These are phyloP conservation scores for Neomonachus schauinslandi DNA, from an alignment of 2,113 vertebrate species.

Conservation along the genomic window DNA sequence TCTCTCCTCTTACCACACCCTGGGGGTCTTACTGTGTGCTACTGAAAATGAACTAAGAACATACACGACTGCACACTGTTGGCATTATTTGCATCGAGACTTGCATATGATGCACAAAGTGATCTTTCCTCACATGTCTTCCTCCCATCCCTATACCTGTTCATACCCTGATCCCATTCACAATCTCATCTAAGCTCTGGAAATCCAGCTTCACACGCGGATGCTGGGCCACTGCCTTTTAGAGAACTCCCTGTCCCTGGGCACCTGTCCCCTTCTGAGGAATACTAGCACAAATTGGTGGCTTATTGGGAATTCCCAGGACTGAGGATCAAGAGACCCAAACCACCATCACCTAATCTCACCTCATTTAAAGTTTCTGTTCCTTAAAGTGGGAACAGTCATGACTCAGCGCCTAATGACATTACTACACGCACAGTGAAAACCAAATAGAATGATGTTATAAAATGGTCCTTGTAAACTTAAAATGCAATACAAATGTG, in stretches of 20 bases:
- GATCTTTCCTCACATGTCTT: neutral
- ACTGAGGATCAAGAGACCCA: neutral
- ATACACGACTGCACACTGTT: neutral
- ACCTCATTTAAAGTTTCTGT: neutral
- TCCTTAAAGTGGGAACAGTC: constrained; percentile 10
- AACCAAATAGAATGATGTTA: neutral
- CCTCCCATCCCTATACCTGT: neutral
- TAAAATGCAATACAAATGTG: neutral
- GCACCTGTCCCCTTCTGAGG: neutral
- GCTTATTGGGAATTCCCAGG: neutral
- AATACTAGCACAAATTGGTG: neutral
- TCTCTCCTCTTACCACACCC: neutral
- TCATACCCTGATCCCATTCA: neutral
- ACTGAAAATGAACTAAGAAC: neutral
- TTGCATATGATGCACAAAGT: neutral
- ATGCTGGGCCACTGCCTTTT: neutral
- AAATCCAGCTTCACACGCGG: neutral
- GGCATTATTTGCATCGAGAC: neutral
- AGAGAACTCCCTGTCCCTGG: neutral
- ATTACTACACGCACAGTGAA: neutral
- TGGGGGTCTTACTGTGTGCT: neutral
- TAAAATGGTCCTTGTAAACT: neutral
- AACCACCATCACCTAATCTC: neutral
- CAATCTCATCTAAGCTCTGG: neutral
- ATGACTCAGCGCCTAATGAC: neutral